Conservation (phyloP, 2,888 invertebrate genomes). For the Ormyrus rosae region DNA sequence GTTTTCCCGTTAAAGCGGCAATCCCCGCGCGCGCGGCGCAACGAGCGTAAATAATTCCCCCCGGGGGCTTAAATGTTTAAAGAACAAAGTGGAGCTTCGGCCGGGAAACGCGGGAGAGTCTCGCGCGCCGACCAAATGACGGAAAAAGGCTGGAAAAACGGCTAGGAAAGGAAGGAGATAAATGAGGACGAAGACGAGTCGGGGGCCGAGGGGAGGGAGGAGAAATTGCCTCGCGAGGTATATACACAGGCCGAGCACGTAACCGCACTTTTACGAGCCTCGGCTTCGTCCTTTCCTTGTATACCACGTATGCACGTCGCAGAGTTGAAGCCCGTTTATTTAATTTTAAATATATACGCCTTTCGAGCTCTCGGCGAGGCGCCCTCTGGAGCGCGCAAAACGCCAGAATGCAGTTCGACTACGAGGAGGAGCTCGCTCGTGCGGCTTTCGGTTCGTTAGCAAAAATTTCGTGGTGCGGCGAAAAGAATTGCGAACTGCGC, state of each 20-base stretch:
- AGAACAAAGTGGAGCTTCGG: neutral
- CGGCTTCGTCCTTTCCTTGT: neutral
- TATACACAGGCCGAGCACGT: conserved; percentile 5
- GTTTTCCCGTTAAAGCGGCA: too few species aligned
- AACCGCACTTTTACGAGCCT: conserved; percentile 41
- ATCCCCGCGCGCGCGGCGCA: too few species aligned
- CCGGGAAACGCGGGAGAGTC: neutral
- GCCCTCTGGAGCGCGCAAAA: neutral
- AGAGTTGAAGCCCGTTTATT: neutral
- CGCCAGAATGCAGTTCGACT: neutral
- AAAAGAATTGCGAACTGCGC: too few species aligned
- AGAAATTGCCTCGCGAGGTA: conserved; percentile 30
- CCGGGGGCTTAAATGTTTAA: neutral
- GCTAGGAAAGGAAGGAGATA: neutral
- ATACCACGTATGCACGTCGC: neutral
- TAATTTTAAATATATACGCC: conserved; percentile 33
- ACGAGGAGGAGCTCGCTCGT: neutral
- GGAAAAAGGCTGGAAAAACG: conserved; percentile 4
- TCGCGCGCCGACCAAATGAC: neutral
- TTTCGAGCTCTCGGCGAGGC: conserved; percentile 1
- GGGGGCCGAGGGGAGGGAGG: neutral
- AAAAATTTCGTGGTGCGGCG: too few species aligned
- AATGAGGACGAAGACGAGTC: neutral
- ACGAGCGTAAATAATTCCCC: too few species aligned
- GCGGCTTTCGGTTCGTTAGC: too few species aligned